These are phyloP conservation scores for Nephrotoma flavescens DNA, from an alignment of 2,888 invertebrate genomes.

Conservation along the genomic window DNA sequence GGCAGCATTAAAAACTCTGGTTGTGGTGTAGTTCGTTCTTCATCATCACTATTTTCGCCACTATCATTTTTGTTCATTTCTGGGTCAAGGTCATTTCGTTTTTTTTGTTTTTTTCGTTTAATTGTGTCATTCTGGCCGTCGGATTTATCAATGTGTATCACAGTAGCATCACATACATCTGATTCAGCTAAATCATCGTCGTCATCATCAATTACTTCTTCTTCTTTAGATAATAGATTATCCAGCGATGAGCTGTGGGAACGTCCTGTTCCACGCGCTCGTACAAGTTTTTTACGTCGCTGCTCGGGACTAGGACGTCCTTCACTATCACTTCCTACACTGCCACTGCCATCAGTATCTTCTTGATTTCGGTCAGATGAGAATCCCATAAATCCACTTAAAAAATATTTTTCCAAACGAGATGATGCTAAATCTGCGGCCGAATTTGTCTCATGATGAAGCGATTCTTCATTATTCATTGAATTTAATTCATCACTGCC, in stretches of 20 bases:
- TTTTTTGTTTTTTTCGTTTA: conserved; percentile 70
- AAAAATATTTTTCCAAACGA: conserved; percentile 76
- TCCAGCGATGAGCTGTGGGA: conserved; percentile 72
- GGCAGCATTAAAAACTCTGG: conserved; percentile 42
- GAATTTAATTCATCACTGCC: conserved; percentile 73
- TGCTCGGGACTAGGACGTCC: conserved; percentile 80
- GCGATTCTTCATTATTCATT: conserved; percentile 43
- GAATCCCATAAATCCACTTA: conserved; percentile 73
- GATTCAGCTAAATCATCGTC: conserved; percentile 38
- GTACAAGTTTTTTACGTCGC: conserved; percentile 61
- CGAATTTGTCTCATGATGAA: conserved; percentile 37
- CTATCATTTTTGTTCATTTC: conserved; percentile 43
- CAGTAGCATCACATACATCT: conserved; percentile 50
- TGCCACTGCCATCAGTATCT: conserved; percentile 66
- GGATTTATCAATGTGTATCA: conserved; percentile 49
- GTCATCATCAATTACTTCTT: conserved; percentile 30
- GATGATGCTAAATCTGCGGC: conserved; percentile 68
- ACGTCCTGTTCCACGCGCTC: conserved; percentile 68
- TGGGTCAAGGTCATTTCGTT: conserved; percentile 34
- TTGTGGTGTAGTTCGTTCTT: conserved; percentile 50
- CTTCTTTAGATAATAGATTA: conserved; percentile 53
- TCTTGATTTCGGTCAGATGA: conserved; percentile 55
- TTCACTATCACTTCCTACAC: conserved; percentile 83
- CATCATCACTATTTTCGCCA: conserved; percentile 47
- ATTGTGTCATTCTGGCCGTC: conserved; percentile 69